Evolutionary conservation across 2,797 vertebrate species (phyloP).

Genomic region (Xenops minutus): DNA sequence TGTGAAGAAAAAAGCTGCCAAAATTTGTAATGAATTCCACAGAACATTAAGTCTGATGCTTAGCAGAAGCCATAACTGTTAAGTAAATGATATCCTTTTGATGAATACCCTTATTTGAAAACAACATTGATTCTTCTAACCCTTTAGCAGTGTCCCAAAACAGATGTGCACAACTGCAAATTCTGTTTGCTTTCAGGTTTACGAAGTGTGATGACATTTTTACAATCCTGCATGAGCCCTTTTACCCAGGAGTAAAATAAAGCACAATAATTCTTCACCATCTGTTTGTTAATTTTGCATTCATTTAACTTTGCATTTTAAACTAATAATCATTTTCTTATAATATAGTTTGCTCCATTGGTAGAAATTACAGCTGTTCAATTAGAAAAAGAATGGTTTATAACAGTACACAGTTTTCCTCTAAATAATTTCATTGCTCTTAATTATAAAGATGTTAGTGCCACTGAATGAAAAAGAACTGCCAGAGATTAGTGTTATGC

Average conservation of each 20-base stretch:
- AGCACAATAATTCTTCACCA: slow-evolving; percentile 72
- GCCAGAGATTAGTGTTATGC: not conserved
- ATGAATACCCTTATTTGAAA: slow-evolving; percentile 72
- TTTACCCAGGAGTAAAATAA: slow-evolving; percentile 70
- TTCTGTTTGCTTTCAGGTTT: slow-evolving; percentile 75
- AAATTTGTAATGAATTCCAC: slow-evolving; percentile 68
- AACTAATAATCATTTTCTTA: slow-evolving; percentile 73
- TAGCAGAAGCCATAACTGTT: slow-evolving; percentile 73
- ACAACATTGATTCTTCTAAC: slow-evolving; percentile 72
- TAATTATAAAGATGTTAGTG: slow-evolving; percentile 60
- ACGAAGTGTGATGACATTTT: slow-evolving; percentile 78
- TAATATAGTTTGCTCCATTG: slow-evolving; percentile 59
- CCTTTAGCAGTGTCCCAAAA: slow-evolving; percentile 74
- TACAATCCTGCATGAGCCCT: slow-evolving; percentile 68
- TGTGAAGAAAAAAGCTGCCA: slow-evolving; percentile 51
- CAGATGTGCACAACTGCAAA: slow-evolving; percentile 77
- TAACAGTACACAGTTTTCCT: slow-evolving; percentile 26
- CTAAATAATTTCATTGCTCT: slow-evolving; percentile 61
- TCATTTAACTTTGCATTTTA: slow-evolving; percentile 73
- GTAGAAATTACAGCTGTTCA: slow-evolving; percentile 65
- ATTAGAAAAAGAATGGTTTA: slow-evolving; percentile 55
- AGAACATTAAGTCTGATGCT: slow-evolving; percentile 71
- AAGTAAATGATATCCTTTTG: slow-evolving; percentile 72
- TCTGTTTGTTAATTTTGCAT: slow-evolving; percentile 79
- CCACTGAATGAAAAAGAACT: slow-evolving; percentile 11